Evolutionary conservation across 2,888 invertebrate genomes (phyloP), one percentile per base, ranked within the genome.

Genomic region (Sminthurinus aureus): DNA sequence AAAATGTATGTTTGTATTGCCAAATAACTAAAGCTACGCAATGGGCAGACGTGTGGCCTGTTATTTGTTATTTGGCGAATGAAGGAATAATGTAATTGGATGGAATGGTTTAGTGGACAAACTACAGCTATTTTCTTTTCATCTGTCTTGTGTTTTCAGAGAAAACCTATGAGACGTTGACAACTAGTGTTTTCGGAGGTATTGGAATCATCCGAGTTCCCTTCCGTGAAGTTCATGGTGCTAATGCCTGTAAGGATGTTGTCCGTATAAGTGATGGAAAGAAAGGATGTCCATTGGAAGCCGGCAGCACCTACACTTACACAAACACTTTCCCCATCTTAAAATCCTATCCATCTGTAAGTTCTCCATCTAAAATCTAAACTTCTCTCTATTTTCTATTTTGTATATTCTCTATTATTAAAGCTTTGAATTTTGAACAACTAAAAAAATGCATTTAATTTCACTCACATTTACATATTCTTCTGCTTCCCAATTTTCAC

Each of bases 181-280:
- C 88, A 8, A 89, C 88, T 4, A 86, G 84, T 79, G 89, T 88
- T n/a, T 89, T 85, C 71, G 89, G 88, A 77, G 87, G 88, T n/a
- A 86, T 89, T 71, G 89, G 88, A 24, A 87, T 87, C 78, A 86
- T 88, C 69, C 87, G 86, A 13, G 87, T 89, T 0, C 89, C 89
- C 73, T 89, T 89, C 84, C 82, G 88, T 51, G 89, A 88, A 38
- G 86, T 88, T n/a, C 86, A 89, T 83, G 88, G 88, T 58, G 82
- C 83, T 12, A 85, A 88, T 77, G 89, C 89, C 51, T 89, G 89
- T 84, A 86, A 87, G 71, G 86, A 88, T 66, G 87, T 89, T 26
- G 50, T 52, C 12, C 67, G 86, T 69, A 88, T 87, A 77, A 78
- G 83, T 58, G 86, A 86, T 66, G 86, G 86, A 15, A 83, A 80